These are phyloP conservation scores for Magallana angulata DNA, from an alignment of 1,140 invertebrate species.

Conservation along the genomic window DNA sequence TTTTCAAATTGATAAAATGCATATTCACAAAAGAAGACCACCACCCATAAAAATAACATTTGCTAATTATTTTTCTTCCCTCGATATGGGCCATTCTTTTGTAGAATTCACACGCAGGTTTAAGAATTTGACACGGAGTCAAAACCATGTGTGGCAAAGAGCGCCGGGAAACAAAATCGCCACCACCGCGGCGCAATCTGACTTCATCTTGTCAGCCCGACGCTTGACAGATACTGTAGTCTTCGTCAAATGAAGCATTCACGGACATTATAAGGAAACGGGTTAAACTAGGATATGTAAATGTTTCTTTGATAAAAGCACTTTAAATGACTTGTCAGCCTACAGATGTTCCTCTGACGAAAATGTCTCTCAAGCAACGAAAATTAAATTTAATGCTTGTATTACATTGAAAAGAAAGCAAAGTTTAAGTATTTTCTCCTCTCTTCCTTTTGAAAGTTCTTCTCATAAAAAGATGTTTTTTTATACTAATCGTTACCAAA, in stretches of 20 bases:
- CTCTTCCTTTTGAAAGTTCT: too few relatives aligned
- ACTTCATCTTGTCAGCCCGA: slow-evolving; percentile 19
- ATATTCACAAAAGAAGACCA: too few relatives aligned
- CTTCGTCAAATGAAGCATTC: slow-evolving; percentile 24
- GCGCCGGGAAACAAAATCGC: slow-evolving; percentile 1
- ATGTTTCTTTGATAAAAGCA: slow-evolving; percentile 15
- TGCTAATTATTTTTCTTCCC: not conserved
- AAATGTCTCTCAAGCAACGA: not conserved
- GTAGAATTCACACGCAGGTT: slow-evolving; percentile 9
- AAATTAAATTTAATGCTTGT: not conserved
- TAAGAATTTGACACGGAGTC: slow-evolving; percentile 21
- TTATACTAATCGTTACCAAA: too few relatives aligned
- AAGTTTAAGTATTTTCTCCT: too few relatives aligned
- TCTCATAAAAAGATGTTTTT: too few relatives aligned
- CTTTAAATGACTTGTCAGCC: slow-evolving; percentile 13
- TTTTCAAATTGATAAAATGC: too few relatives aligned
- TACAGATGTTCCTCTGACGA: slow-evolving; percentile 17
- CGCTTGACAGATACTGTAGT: slow-evolving; percentile 30
- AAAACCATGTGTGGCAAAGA: not conserved
- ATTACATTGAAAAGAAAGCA: not conserved
- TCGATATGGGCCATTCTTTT: not conserved
- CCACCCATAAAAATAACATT: too few relatives aligned
- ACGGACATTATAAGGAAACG: slow-evolving; percentile 11
- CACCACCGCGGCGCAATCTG: slow-evolving; percentile 20
- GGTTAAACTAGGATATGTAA: slow-evolving; percentile 26